Evolutionary conservation across 2,797 vertebrate genomes (phyloP), one percentile per base, ranked within the genome.

Genomic region (Peromyscus melanophrys): DNA sequence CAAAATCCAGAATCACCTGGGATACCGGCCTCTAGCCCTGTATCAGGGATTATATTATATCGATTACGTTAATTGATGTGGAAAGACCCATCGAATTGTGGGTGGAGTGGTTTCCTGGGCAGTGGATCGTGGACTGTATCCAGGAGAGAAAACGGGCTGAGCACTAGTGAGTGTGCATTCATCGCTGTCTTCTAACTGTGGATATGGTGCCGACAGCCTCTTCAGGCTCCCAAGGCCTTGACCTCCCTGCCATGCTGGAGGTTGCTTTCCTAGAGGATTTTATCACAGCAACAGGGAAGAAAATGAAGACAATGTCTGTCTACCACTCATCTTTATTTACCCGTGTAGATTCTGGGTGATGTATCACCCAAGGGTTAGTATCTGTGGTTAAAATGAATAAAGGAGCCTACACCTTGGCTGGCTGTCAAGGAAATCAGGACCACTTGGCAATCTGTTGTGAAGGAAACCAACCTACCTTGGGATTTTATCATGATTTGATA

Each of bases 181-280:
- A 12, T 57, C 0, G 9, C 49, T 40, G 8, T 37, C 67, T 37
- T 57, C 67, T 73, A 27, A 73, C 46, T 6, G 49, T 12, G 1
- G 49, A 73, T 2, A 5, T 6, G 9, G 29, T 10, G 49, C 9
- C 0, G 27, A 3, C 23, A 40, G n/a, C 49, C 11, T 16, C 67
- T 57, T 57, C 67, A 1, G 19, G 67, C 25, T 7, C 65, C 65
- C 34, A 4, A 55, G 14, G 52, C 49, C 10, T 29, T 29, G 9
- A 11, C n/a, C 13, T 52, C 7, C 46, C 21, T 34, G 34, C 25
- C 25, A 29, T 4, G 0, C 8, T 29, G 23, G 25, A 27, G 5
- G 29, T 40, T 57, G n/a, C n/a, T 29, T 29, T 29, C 10, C 31
- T 12, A 21, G 67, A 21, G n/a, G 7, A 40, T 73, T 57, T 73